Evolutionary conservation across 2,888 invertebrate genomes (phyloP).

Genomic region (Rhamnusium bicolor): DNA sequence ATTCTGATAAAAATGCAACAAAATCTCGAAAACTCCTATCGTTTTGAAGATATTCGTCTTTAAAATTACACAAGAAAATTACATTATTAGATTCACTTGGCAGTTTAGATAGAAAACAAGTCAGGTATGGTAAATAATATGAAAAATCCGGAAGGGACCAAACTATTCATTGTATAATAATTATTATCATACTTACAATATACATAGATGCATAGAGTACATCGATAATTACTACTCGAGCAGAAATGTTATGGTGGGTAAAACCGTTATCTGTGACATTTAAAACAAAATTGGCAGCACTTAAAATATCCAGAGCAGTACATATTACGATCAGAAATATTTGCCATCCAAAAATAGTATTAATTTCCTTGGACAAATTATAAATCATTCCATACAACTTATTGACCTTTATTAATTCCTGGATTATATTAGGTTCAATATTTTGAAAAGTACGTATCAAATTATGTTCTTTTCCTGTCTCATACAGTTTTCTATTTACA

Average conservation of each 20-base stretch:
- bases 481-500: not conserved
- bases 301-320: not conserved
- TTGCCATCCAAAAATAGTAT: not conserved
- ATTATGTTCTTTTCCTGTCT: not conserved
- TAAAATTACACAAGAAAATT: too few relatives aligned
- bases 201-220: not conserved
- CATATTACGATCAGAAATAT: not conserved
- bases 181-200: constrained; percentile 5
- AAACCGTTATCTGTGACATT: not conserved
- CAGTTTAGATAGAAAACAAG: too few relatives aligned
- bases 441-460: not conserved
- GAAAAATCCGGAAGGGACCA: too few relatives aligned
- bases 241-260: not conserved
- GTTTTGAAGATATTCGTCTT: too few relatives aligned
- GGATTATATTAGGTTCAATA: not conserved
- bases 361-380: not conserved
- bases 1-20: too few relatives aligned
- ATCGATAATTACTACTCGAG: not conserved
- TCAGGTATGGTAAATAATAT: too few relatives aligned
- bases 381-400: not conserved
- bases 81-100: too few relatives aligned
- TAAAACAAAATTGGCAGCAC: not conserved
- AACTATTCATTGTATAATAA: too few relatives aligned
- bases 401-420: not conserved
- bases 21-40: too few relatives aligned